Evolutionary conservation across 2,888 invertebrate species (phyloP), one percentile per base, ranked within the genome.

Genomic region (Spilosoma lubricipeda): DNA sequence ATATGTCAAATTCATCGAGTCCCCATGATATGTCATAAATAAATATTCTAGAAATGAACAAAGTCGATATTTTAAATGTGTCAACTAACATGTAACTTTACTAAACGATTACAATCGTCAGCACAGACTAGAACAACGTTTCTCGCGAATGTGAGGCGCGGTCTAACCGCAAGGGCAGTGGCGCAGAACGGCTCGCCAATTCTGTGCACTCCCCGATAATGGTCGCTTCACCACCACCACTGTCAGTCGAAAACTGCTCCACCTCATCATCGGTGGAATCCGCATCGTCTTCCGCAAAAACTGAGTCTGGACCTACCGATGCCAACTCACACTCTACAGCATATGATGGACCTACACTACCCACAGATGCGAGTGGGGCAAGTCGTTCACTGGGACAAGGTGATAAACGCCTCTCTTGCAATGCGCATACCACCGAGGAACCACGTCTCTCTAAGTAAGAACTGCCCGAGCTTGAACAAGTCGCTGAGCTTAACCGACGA

Each of bases 261-360:
- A 98, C 97, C 88, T 98, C 98, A 87, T 98, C 98, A 89, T 98
- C 98, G 27, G 98, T 98, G 85, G 98, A 98, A 83, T 97, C 96
- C 73, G 93, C 96, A 81, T 97, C 97, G 86, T 97, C 97, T 88
- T 97, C 97, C 74, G 97, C 96, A 91, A 98, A 98, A 76, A 98
- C 98, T 33, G 98, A 98, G 91, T 98, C 98, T 71, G 98, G 97
- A 67, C 97, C 97, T 75, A 97, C 96, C 27, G 97, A 97, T 78
- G 96, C 96, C 80, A 97, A 94, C 87, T 98, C 98, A 85, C 97
- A 97, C 88, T 98, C 98, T 79, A 97, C 93, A 59, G 96, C 97
- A 84, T 96, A 94, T 48, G 97, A 97, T 81, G 97, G 97, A 81
- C 97, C 97, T 86, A 97, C 97, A 92, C 98, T 98, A 88, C 98